Conservation (phyloP, 1,140 invertebrate species). For the Drosophila orosa region DNA sequence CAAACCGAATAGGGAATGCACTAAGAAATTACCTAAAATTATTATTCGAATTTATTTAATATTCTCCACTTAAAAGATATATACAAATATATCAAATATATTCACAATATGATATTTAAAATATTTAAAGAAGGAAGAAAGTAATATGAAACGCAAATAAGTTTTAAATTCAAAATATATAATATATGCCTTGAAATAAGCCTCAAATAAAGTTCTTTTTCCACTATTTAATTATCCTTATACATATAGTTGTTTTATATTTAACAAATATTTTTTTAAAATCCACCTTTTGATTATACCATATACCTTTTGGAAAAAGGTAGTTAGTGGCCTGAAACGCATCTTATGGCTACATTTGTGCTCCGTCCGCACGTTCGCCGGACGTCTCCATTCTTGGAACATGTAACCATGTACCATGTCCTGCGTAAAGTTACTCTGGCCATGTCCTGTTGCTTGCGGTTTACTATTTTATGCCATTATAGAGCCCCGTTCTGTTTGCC, state of each 20-base stretch:
- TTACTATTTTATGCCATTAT: slow-evolving; percentile 76
- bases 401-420: slow-evolving; percentile 25
- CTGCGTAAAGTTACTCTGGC: slow-evolving; percentile 11
- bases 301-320: neutral
- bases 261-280: neutral
- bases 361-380: slow-evolving; percentile 49
- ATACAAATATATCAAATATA: neutral
- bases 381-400: slow-evolving; percentile 26
- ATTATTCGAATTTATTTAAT: neutral
- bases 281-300: too few species aligned
- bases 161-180: too few species aligned
- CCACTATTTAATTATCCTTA: neutral
- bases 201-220: neutral
- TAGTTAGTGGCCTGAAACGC: slow-evolving; percentile 23
- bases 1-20: slow-evolving; percentile 8
- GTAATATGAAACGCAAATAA: too few species aligned
- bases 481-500: slow-evolving; percentile 63
- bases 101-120: too few species aligned
- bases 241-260: neutral
- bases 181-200: too few species aligned
- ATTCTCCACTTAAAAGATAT: neutral
- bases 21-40: neutral
- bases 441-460: slow-evolving; percentile 63
- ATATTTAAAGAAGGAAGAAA: too few species aligned
- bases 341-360: slow-evolving; percentile 60